These are phyloP conservation scores for Habropoda laboriosa DNA, from an alignment of 1,140 invertebrate genomes.

Conservation along the genomic window DNA sequence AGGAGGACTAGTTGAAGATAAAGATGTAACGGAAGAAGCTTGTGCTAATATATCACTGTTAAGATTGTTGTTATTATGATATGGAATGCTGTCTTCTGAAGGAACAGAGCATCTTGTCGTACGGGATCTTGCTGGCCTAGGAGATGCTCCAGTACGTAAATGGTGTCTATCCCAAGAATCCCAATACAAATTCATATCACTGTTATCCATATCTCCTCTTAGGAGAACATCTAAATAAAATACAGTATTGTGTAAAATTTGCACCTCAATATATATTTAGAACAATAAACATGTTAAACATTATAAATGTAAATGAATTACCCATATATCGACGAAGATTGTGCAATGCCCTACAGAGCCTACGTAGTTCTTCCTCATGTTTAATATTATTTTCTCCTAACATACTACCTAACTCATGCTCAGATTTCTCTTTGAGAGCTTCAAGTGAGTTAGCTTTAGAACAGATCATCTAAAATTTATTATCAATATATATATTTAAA, in stretches of 20 bases:
- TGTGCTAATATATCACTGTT: constrained; percentile 75
- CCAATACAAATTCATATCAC: constrained; percentile 91
- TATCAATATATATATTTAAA: neutral
- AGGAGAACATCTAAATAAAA: constrained; percentile 83
- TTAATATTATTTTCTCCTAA: constrained; percentile 85
- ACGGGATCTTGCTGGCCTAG: constrained; percentile 82
- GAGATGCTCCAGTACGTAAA: constrained; percentile 83
- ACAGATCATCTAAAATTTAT: constrained; percentile 80
- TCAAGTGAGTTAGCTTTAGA: constrained; percentile 87
- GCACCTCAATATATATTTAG: neutral
- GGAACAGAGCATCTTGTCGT: constrained; percentile 83
- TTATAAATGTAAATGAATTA: constrained; percentile 73
- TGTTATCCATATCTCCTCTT: constrained; percentile 83
- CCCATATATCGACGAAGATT: constrained; percentile 93
- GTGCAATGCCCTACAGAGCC: constrained; percentile 90
- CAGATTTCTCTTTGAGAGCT: constrained; percentile 90
- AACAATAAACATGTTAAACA: constrained; percentile 22
- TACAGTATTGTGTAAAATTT: constrained; percentile 45
- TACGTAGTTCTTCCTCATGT: constrained; percentile 89
- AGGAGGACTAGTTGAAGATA: constrained; percentile 82
- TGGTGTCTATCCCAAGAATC: constrained; percentile 93
- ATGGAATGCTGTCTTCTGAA: constrained; percentile 84
- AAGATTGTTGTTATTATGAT: constrained; percentile 78
- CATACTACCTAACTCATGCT: constrained; percentile 90
- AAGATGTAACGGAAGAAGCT: constrained; percentile 77